Conservation (phyloP, 2,797 vertebrate species). For the Setipinna tenuifilis region DNA sequence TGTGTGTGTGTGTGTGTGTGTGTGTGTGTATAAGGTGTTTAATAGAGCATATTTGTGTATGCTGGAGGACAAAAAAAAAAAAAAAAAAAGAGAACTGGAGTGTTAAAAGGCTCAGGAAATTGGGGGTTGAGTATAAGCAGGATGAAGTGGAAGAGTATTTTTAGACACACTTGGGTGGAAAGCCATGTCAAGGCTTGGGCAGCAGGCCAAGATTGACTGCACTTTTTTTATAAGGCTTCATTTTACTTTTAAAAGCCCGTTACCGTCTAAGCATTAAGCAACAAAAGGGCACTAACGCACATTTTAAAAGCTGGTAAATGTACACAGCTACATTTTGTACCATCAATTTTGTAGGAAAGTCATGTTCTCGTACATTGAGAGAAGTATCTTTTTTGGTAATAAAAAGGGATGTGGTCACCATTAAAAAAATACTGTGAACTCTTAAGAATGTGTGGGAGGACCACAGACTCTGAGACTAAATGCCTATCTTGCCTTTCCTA, state of each 20-base stretch:
- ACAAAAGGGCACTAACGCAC: background rate
- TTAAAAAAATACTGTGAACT: background rate
- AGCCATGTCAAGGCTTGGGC: conserved; percentile 69
- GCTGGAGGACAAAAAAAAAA: background rate
- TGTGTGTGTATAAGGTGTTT: background rate
- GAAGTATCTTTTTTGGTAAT: background rate
- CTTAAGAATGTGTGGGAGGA: too few species aligned
- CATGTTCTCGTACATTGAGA: background rate
- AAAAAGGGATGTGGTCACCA: background rate
- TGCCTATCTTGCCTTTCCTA: too few species aligned
- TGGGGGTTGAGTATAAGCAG: conserved; percentile 47
- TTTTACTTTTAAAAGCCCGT: background rate
- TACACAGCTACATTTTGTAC: background rate
- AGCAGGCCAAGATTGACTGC: conserved; percentile 60
- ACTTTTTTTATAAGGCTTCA: background rate
- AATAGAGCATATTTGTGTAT: background rate
- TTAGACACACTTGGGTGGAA: conserved; percentile 75
- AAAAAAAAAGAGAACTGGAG: background rate
- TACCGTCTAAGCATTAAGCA: background rate
- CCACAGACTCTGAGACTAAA: too few species aligned
- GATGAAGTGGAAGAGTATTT: conserved; percentile 77
- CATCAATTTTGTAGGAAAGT: background rate
- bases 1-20: background rate
- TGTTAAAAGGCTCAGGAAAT: background rate
- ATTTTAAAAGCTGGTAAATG: background rate